These are phyloP conservation scores for Lepas anatifera DNA, from an alignment of 2,888 invertebrate species.

Conservation along the genomic window DNA sequence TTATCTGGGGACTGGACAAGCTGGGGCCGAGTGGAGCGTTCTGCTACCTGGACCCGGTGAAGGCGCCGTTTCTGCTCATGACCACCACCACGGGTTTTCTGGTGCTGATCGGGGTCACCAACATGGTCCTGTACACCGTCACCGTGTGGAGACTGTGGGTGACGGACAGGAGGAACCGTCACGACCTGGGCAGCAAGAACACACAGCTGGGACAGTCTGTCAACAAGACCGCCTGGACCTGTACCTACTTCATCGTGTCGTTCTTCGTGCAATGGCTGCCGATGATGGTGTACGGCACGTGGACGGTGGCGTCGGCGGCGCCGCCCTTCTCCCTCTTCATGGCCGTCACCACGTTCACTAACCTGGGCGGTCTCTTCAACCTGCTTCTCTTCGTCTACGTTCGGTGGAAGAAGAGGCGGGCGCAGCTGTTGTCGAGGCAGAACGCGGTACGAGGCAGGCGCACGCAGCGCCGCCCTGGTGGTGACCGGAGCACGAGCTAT, in stretches of 20 bases:
- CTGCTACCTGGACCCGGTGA: conserved; percentile 9
- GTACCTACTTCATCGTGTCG: conserved; percentile 4
- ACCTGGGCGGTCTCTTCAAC: conserved; percentile 5
- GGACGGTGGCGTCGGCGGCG: not conserved
- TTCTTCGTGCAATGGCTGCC: conserved; percentile 7
- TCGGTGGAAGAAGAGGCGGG: conserved; percentile 1
- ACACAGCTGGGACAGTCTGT: not conserved
- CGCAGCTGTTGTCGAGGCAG: not conserved
- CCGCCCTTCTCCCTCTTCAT: not conserved
- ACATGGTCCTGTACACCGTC: not conserved
- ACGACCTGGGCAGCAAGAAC: not conserved
- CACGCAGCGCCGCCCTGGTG: not conserved
- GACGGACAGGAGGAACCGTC: not conserved
- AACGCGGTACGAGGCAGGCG: not conserved
- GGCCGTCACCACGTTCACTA: not conserved
- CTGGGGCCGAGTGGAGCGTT: not conserved
- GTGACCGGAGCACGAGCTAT: too few species aligned
- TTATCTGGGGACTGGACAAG: not conserved
- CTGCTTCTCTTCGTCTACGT: conserved; percentile 1
- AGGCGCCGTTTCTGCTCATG: not conserved
- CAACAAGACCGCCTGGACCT: not conserved
- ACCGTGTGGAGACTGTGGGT: not conserved
- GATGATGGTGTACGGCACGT: not conserved
- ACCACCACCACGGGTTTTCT: not conserved
- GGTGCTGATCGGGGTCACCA: not conserved